Percentiles rank a stretch among this genome's conserved stretches.
Conservation (phyloP, 2,113 vertebrate genomes). For the Pollachius pollachius region DNA sequence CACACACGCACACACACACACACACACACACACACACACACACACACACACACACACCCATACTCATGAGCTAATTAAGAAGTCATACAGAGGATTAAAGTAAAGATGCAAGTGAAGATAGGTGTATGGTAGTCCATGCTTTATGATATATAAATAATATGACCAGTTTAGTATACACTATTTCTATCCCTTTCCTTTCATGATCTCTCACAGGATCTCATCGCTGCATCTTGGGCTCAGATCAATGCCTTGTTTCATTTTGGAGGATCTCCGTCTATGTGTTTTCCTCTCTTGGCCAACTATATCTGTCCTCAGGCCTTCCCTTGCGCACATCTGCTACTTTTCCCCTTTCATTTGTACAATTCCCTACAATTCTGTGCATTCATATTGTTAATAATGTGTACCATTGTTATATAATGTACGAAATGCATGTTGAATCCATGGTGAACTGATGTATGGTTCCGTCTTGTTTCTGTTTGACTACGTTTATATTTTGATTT, state of each 20-base stretch:
- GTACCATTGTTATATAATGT: too few relatives aligned
- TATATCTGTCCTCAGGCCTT: neutral
- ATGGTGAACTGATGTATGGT: too few relatives aligned
- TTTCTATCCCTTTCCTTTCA: conserved; percentile 34
- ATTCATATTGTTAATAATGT: too few relatives aligned
- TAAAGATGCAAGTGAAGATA: too few relatives aligned
- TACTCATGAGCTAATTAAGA: too few relatives aligned
- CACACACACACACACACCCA: neutral
- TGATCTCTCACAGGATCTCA: conserved; percentile 26
- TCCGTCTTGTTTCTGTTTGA: too few relatives aligned
- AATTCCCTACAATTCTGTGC: neutral
- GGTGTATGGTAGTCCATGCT: too few relatives aligned
- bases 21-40: too few relatives aligned
- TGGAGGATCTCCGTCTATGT: conserved; percentile 30
- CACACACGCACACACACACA: neutral
- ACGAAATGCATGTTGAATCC: too few relatives aligned
- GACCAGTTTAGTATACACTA: conserved; percentile 3
- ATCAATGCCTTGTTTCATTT: conserved; percentile 18
- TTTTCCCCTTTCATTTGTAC: neutral
- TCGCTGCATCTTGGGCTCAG: conserved; percentile 50
- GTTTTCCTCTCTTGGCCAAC: conserved; percentile 25
- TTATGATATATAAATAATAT: neutral
- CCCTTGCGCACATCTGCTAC: neutral
- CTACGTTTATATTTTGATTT: too few relatives aligned
- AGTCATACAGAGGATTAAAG: too few relatives aligned